phyloP scores from a whole-genome alignment of 2,888 invertebrate genomes.

The Drosophila formosana region DNA sequence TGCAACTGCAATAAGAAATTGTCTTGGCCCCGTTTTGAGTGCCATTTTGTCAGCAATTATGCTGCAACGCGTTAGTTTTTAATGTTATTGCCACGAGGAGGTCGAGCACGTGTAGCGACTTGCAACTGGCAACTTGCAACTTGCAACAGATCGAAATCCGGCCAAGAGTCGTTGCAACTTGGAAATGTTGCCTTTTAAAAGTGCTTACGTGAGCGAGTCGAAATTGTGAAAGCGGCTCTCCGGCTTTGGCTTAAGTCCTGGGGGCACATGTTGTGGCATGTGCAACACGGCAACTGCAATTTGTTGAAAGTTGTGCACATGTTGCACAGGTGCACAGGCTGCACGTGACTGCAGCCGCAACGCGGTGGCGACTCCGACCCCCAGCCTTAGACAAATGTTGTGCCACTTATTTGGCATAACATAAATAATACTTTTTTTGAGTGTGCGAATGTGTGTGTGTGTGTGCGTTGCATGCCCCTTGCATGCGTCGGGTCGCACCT shows the following conservation, averaged over 20 bases:
- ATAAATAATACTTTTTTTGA: conserved; percentile 57
- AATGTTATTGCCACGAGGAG: conserved; percentile 12
- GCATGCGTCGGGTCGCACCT: conserved; percentile 38
- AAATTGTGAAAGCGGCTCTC: conserved; percentile 45
- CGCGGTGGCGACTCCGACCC: background rate
- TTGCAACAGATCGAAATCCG: conserved; percentile 1
- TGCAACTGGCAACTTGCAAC: background rate
- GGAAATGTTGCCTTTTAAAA: conserved; percentile 33
- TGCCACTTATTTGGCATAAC: conserved; percentile 43
- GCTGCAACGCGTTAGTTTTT: conserved; percentile 17
- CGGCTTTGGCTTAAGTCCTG: conserved; percentile 21
- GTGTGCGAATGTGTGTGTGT: conserved; percentile 14
- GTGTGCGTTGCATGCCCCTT: conserved; percentile 29
- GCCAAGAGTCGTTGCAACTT: background rate
- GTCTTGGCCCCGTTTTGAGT: conserved; percentile 7
- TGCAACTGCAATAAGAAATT: conserved; percentile 5
- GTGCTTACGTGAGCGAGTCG: conserved; percentile 57
- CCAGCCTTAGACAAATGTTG: conserved; percentile 45
- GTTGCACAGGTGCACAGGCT: conserved; percentile 57
- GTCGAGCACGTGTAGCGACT: conserved; percentile 41
- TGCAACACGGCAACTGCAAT: conserved; percentile 41
- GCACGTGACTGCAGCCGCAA: conserved; percentile 53
- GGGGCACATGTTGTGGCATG: conserved; percentile 44
- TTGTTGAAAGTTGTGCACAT: conserved; percentile 52
- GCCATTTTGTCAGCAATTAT: conserved; percentile 40